phyloP scores from a whole-genome alignment of 2,113 vertebrate genomes.

The Pseudopodoces humilis region DNA sequence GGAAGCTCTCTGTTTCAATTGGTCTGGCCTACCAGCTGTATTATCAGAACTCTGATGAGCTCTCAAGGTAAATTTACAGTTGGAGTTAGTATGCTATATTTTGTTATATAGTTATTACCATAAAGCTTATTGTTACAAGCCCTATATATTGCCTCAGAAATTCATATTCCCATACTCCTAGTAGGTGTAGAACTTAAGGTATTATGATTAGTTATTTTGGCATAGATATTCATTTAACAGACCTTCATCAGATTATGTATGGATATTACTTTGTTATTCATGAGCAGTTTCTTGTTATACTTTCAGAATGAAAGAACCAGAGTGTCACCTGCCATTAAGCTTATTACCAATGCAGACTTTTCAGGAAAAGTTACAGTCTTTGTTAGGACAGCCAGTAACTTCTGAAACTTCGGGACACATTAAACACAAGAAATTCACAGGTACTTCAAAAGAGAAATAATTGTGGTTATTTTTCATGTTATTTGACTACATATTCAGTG shows the following conservation, averaged over 20 bases:
- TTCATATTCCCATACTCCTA: not conserved
- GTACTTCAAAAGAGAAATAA: slow-evolving; percentile 45
- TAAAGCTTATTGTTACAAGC: not conserved
- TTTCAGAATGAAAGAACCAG: slow-evolving; percentile 76
- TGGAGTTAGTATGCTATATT: not conserved
- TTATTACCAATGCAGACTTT: slow-evolving; percentile 84
- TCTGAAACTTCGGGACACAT: slow-evolving; percentile 17
- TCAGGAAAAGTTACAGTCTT: slow-evolving; percentile 81
- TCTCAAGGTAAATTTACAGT: slow-evolving; percentile 71
- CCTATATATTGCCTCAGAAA: not conserved
- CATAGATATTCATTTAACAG: not conserved
- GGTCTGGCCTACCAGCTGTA: slow-evolving; percentile 82
- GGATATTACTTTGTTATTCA: not conserved
- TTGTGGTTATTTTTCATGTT: not conserved
- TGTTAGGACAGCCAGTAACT: slow-evolving; percentile 76
- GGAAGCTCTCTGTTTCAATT: slow-evolving; percentile 88
- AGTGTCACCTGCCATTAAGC: slow-evolving; percentile 73
- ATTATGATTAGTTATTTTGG: not conserved
- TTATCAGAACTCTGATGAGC: slow-evolving; percentile 54
- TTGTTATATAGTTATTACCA: not conserved
- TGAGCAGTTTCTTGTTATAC: not conserved
- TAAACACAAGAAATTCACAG: slow-evolving; percentile 77
- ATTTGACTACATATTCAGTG: not conserved
- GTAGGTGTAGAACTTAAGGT: not conserved
- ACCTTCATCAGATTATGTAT: not conserved